Base-by-base conservation (phyloP, 2,797 vertebrate genomes). In the Hoplostethus atlanticus region DNA sequence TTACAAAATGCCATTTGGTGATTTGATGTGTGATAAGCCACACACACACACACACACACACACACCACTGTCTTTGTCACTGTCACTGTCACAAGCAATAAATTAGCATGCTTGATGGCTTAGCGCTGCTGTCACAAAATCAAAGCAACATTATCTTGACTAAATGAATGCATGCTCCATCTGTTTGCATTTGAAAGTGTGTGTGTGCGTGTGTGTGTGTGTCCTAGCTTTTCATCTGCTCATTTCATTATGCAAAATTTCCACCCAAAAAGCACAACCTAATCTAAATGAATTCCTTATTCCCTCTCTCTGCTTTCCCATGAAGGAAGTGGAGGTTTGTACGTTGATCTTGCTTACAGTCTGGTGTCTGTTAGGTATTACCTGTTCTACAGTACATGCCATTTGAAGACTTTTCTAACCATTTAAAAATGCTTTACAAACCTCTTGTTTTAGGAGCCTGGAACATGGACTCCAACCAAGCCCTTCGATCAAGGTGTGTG, bases 301-400 rank as follows among this genome's bases (percentile, higher is more conserved):
- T 87, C 64, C 86, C 62, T 92, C 91, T 93, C 77, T 89, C 73
- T 92, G 93, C 96, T 95, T 94, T 95, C 95, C 93, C 76, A 88
- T 91, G 64, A 93, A 99, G 97, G 97, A 99, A 94, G 97, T 99
- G 64, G 97, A 99, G 97, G 97, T 99, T 96, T 94, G 97, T 99
- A 97, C 79, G 30, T 50, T 28, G 28, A 28, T 28, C 28, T 36
- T 62, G 59, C 46, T 61, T 73, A 75, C 3, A 13, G 42, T 63
- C 55, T 42, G 34, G 17, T 44, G 60, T 63, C 44, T 76, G 31
- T 59, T 64, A 52, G 71, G 48, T 56, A 51, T 79, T 69, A 44
- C 34, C 62, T 66, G 34, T 21, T 50, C 9, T 30, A 9, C 21
- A 21, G 21, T 21, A 21, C n/a, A 68, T 71, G n/a, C 52, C 9